Evolutionary conservation across 2,797 vertebrate genomes (phyloP).

Genomic region (Distichodus sexfasciatus): DNA sequence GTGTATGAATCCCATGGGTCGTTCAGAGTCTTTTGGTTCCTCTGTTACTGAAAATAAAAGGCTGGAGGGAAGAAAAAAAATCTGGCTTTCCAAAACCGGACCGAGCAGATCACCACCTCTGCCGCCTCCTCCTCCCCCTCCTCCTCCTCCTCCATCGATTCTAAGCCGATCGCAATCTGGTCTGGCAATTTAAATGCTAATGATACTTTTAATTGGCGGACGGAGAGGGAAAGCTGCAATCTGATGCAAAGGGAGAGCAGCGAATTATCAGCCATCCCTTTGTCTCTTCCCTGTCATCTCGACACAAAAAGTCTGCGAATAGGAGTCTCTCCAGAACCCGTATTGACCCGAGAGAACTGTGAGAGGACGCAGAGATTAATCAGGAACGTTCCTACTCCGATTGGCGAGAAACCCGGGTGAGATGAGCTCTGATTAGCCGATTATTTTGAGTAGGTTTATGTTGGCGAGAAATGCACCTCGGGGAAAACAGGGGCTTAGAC

Average conservation of each 20-base stretch:
- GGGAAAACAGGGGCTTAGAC: not conserved
- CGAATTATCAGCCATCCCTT: constrained; percentile 70
- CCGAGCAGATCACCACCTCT: constrained; percentile 46
- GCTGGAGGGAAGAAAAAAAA: not conserved
- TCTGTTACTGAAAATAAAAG: too few relatives aligned
- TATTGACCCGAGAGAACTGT: not conserved
- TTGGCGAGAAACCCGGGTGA: not conserved
- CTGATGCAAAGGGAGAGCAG: constrained; percentile 71
- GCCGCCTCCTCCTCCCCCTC: too few relatives aligned
- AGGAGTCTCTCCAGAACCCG: constrained; percentile 36
- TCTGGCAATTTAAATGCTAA: constrained; percentile 82
- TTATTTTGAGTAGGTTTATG: not conserved
- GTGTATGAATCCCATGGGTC: too few relatives aligned
- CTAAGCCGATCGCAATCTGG: constrained; percentile 74
- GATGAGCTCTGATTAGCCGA: constrained; percentile 1
- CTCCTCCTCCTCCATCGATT: constrained; percentile 78
- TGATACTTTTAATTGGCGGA: constrained; percentile 78
- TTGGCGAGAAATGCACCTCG: not conserved
- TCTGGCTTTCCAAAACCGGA: not conserved
- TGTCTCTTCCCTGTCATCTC: constrained; percentile 63
- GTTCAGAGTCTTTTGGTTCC: too few relatives aligned
- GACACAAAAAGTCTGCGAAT: constrained; percentile 60
- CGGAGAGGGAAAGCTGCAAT: constrained; percentile 66
- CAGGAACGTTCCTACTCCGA: not conserved
- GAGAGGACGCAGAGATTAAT: not conserved